Base-by-base conservation (phyloP, 2,113 vertebrate genomes). In the Amphilophus citrinellus region DNA sequence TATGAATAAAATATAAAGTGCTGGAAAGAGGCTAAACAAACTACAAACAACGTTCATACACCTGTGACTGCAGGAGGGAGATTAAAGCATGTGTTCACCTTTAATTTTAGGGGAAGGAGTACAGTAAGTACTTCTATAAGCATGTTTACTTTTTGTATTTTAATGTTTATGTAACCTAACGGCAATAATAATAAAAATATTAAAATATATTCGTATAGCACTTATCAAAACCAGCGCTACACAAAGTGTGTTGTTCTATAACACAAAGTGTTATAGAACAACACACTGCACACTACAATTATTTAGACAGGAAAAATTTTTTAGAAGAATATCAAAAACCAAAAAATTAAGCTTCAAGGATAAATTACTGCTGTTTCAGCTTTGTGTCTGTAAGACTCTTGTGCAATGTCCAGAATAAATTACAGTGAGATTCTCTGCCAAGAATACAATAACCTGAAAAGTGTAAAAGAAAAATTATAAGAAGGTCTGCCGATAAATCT, bases 1-100 rank as follows among this genome's bases (percentile, higher is more conserved):
- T 63, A 39, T 58, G 75, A 87, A 78, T 80, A 73, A 73, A 80
- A 83, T 58, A 82, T 47, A 58, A 73, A 18, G 32, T 61, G 32
- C 5, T 39, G 56, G 73, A 47, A 14, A 85, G 20, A 57, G 15
- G 50, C 30, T 30, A 15, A 82, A 79, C 63, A 44, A n/a, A 20
- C 20, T 6, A 8, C 5, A 10, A 15, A 61, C 58, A 73, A 1
- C 15, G n/a, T 53, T 73, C 61, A 57, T 37, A 71, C 20, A 75
- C 13, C 18, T 65, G 22, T 44, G 39, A 63, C 11, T 13, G 27
- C 1, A 7, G 20, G 24, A 24, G 61, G 50, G 22, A 37, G 39
- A 9, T 27, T 56, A 32, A 35, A 58, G 11, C 30, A 9, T 68
- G 42, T 68, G 5, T 30, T 50, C 65, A 50, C 27, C 47, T 22